A percentile compares a stretch with the other conserved stretches of the same genome.
Conservation (phyloP, 2,888 invertebrate species). For the Amphipyra tragopoginis region DNA sequence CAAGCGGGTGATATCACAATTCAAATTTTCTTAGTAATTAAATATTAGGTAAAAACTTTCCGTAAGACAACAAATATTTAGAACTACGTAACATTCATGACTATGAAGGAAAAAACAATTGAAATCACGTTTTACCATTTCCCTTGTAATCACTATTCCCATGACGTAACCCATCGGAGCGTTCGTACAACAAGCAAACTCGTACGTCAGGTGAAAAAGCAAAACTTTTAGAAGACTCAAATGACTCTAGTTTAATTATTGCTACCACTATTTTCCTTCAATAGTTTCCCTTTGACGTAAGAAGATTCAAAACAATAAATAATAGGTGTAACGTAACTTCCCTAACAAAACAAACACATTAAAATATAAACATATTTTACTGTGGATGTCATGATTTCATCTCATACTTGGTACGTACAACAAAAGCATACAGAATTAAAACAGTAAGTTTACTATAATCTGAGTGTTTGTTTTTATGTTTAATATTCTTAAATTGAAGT, state of each 20-base stretch:
- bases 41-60: neutral
- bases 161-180: neutral
- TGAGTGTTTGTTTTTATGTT: no score
- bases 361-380: slow-evolving; percentile 11
- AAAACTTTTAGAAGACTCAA: slow-evolving; percentile 18
- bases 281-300: slow-evolving; percentile 19
- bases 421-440: neutral
- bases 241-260: slow-evolving; percentile 6
- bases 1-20: neutral
- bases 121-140: neutral
- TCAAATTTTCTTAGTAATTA: slow-evolving; percentile 3
- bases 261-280: neutral
- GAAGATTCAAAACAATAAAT: slow-evolving; percentile 7
- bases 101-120: slow-evolving; percentile 9
- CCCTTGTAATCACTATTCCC: neutral
- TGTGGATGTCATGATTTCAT: slow-evolving; percentile 7
- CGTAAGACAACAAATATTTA: neutral
- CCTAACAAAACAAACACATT: neutral
- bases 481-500: no score
- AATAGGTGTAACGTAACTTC: neutral
- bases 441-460: neutral
- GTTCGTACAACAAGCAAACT: neutral
- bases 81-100: neutral
- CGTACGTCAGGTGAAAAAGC: slow-evolving; percentile 1
- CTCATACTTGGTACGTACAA: neutral